Percentiles rank a stretch among this genome's conserved stretches.
phyloP scores from a whole-genome alignment of 92 coral and sea anemone genomes.

The Zoanthus gigantus region DNA sequence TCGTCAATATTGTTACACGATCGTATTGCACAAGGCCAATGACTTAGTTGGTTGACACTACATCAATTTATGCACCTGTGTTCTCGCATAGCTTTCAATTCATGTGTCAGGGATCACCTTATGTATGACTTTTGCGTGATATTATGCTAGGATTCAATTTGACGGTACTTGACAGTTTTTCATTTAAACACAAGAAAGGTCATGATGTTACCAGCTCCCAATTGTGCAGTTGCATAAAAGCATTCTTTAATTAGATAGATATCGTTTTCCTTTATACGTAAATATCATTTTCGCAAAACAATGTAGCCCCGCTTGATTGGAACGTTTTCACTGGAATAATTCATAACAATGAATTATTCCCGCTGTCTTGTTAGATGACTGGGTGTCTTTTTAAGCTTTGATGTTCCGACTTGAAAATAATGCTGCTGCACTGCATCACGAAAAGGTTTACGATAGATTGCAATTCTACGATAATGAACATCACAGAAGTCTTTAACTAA shows the following conservation, averaged over 20 bases:
- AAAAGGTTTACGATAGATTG: background rate
- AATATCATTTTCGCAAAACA: constrained; percentile 22
- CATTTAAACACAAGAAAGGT: constrained; percentile 36
- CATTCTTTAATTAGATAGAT: constrained; percentile 31
- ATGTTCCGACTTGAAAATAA: constrained; percentile 26
- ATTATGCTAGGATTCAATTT: constrained; percentile 4
- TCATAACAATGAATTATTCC: constrained; percentile 27
- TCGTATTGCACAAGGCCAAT: background rate
- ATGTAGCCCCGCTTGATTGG: constrained; percentile 41
- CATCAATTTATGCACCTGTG: constrained; percentile 42
- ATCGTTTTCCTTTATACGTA: constrained; percentile 18
- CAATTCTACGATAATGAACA: background rate
- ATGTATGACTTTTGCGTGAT: constrained; percentile 50
- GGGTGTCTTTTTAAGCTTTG: constrained; percentile 47
- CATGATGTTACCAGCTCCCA: constrained; percentile 22
- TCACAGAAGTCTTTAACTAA: background rate
- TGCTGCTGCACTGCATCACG: constrained; percentile 9
- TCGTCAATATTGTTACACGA: background rate
- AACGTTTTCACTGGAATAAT: constrained; percentile 40
- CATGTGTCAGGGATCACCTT: constrained; percentile 44
- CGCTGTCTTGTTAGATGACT: constrained; percentile 46
- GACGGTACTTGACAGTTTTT: constrained; percentile 27
- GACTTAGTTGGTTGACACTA: background rate
- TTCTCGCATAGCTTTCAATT: constrained; percentile 1
- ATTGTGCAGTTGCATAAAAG: constrained; percentile 11